These are phyloP conservation scores for Sarcophilus harrisii DNA, from an alignment of 2,797 vertebrate genomes.

Conservation along the genomic window DNA sequence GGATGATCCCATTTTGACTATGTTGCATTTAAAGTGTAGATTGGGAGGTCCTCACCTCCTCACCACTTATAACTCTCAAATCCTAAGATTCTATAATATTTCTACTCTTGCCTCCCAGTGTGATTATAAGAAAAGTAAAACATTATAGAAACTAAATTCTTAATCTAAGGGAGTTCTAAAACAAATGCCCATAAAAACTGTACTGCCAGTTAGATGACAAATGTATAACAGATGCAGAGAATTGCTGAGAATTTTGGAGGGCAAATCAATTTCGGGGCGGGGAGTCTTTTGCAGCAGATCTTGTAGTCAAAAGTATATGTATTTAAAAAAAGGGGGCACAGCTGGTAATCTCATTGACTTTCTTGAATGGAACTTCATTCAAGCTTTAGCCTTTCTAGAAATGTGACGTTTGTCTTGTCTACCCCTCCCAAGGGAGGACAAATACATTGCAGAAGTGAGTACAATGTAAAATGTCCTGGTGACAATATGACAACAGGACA, in stretches of 20 bases:
- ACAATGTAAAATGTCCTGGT: neutral
- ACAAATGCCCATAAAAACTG: neutral
- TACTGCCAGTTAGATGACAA: neutral
- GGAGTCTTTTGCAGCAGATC: neutral
- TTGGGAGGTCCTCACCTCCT: too few relatives aligned
- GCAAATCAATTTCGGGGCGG: neutral
- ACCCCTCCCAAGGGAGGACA: neutral
- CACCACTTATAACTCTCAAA: neutral
- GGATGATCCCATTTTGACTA: neutral
- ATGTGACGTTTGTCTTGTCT: neutral
- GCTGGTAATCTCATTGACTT: neutral
- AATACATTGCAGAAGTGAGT: neutral
- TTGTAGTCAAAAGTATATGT: neutral
- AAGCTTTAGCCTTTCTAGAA: neutral
- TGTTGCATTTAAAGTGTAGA: neutral
- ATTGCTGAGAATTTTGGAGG: neutral
- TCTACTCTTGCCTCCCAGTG: neutral
- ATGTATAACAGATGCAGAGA: neutral
- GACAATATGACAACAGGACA: slow-evolving; percentile 37
- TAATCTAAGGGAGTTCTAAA: neutral
- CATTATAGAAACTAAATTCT: neutral
- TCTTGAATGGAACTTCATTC: neutral
- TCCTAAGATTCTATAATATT: neutral
- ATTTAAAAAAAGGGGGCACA: neutral
- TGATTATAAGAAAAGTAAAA: neutral